A percentile compares a stretch with the other conserved stretches of the same genome.
Conservation (phyloP, 1,140 invertebrate species). For the Tetragonula clypearis region DNA sequence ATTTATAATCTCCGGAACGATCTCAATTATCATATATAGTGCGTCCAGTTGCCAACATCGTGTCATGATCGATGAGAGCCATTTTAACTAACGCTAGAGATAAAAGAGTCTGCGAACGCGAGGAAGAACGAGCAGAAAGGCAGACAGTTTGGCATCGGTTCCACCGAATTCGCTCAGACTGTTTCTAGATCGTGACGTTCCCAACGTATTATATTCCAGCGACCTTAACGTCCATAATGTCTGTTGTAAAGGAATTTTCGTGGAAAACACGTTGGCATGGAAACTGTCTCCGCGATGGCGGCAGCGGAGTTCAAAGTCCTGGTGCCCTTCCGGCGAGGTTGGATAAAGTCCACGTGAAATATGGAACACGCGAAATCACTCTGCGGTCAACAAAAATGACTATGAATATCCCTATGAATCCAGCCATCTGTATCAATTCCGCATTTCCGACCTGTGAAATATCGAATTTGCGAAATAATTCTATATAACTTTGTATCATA, state of each 20-base stretch:
- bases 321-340: neutral
- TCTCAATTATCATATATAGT: too few species aligned
- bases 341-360: neutral
- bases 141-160: conserved; percentile 13
- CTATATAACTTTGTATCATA: too few species aligned
- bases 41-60: neutral
- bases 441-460: neutral
- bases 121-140: neutral
- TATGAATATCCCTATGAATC: neutral
- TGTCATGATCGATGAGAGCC: neutral
- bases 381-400: neutral
- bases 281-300: conserved; percentile 13
- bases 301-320: neutral
- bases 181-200: neutral
- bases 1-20: too few species aligned
- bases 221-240: neutral
- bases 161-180: neutral
- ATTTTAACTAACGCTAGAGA: too few species aligned
- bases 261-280: conserved; percentile 22
- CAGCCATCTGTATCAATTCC: neutral
- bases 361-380: neutral
- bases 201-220: neutral
- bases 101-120: neutral
- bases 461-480: too few species aligned
- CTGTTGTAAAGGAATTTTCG: neutral